Conservation (phyloP, 1,140 invertebrate genomes). For the Drosophila sechellia region DNA sequence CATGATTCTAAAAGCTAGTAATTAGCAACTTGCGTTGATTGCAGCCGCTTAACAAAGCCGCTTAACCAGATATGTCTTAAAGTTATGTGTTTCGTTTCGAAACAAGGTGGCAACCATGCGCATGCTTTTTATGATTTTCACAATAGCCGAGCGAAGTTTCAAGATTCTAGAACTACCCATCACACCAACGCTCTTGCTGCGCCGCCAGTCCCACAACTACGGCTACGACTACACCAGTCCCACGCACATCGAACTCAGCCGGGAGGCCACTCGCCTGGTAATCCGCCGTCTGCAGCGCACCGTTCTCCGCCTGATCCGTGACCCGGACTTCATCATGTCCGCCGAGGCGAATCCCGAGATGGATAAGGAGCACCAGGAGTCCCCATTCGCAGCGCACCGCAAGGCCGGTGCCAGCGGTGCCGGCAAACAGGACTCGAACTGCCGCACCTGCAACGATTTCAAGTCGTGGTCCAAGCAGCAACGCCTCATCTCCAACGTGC, state of each 20-base stretch:
- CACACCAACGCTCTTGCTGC: constrained; percentile 30
- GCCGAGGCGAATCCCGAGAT: constrained; percentile 33
- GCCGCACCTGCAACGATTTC: constrained; percentile 90
- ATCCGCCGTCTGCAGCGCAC: constrained; percentile 59
- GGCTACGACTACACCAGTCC: constrained; percentile 47
- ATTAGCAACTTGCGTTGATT: background rate
- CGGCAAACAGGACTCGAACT: constrained; percentile 84
- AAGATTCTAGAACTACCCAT: constrained; percentile 28
- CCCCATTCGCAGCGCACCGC: background rate
- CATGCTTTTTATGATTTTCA: constrained; percentile 59
- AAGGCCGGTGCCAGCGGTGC: background rate
- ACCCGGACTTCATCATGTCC: constrained; percentile 60
- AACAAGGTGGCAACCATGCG: constrained; percentile 59
- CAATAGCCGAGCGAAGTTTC: constrained; percentile 58
- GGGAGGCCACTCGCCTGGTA: constrained; percentile 52
- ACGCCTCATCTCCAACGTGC: constrained; percentile 84
- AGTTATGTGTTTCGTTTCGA: constrained; percentile 34
- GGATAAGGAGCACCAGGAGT: background rate
- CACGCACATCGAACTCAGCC: constrained; percentile 39
- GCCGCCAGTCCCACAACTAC: constrained; percentile 47
- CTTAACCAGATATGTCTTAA: constrained; percentile 3
- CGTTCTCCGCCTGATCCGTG: constrained; percentile 53
- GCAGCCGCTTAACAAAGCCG: background rate
- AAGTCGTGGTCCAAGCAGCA: constrained; percentile 89
- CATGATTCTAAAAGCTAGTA: too few relatives aligned